These are phyloP conservation scores for Drosophila equinoxialis DNA, from an alignment of 1,140 invertebrate genomes.

Conservation along the genomic window DNA sequence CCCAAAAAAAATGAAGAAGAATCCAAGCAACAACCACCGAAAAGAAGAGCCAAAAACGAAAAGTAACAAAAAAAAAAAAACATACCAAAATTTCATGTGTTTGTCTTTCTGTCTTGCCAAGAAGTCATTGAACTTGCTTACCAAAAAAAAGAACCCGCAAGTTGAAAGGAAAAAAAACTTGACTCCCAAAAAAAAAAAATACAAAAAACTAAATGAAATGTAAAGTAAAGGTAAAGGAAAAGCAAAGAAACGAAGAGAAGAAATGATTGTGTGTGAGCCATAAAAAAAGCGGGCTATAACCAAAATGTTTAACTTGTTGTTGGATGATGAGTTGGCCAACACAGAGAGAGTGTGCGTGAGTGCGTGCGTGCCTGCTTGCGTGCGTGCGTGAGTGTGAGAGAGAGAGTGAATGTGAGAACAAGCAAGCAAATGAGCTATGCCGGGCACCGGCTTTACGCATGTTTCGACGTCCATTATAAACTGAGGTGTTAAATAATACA, in stretches of 20 bases:
- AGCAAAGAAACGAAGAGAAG: conserved; percentile 38
- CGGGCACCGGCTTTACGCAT: conserved; percentile 56
- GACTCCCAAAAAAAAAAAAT: conserved; percentile 53
- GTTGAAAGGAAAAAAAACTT: conserved; percentile 64
- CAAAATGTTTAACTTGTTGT: conserved; percentile 15
- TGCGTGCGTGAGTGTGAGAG: not conserved
- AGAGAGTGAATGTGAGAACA: conserved; percentile 13
- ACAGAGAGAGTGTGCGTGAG: conserved; percentile 6
- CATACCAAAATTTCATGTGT: conserved; percentile 45
- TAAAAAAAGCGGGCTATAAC: conserved; percentile 57
- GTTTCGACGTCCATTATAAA: conserved; percentile 17
- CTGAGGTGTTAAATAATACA: conserved; percentile 74
- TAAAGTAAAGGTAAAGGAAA: conserved; percentile 52
- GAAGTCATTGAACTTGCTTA: conserved; percentile 76
- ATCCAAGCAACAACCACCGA: conserved; percentile 30
- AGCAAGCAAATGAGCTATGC: conserved; percentile 16
- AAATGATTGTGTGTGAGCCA: conserved; percentile 70
- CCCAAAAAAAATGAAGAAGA: conserved; percentile 46
- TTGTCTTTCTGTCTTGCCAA: conserved; percentile 64
- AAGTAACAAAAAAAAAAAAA: conserved; percentile 41
- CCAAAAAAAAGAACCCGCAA: conserved; percentile 51
- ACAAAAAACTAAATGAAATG: conserved; percentile 56
- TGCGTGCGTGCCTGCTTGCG: not conserved
- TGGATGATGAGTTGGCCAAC: conserved; percentile 58
- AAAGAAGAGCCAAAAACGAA: conserved; percentile 45